Base-by-base conservation (phyloP, 2,888 invertebrate species). In the Willowsia nigromaculata region DNA sequence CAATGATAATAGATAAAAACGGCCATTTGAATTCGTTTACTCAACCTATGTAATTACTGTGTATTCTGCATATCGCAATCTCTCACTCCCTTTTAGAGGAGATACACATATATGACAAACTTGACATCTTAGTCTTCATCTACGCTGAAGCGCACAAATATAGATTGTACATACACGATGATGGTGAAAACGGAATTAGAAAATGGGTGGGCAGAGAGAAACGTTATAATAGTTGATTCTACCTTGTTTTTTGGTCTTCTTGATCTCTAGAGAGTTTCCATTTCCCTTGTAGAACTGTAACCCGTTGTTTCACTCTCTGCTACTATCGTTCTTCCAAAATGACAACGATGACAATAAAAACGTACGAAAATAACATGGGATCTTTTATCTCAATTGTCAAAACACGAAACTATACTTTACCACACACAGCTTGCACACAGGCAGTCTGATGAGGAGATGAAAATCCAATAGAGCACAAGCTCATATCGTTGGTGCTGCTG, bases 401-500 rank as follows among this genome's bases (percentile, higher is more conserved):
- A 78, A 59, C 59, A 59, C 15, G 37, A 59, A 59, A 81, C 59
- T 62, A 40, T 40, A 71, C 71, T 40, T 81, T 59, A 81, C 59
- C 40, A 37, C 40, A 59, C 78, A 33, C 53, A n/a, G 47, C 78
- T 56, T 18, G 56, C 80, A 59, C 40, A 59, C 18, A 15, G 9
- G 33, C 27, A 50, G 50, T 18, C 33, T n/a, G n/a, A n/a, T n/a
- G n/a, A 33, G 18, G 37, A 56, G 30, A 18, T 22, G n/a, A 13
- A 47, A 59, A 25, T 27, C 59, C 59, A 59, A 27, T 27, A 59
- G 59, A 1, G 59, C 59, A 59, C 25, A 27, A 7, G 6, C 56
- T 22, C 25, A 56, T 18, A 56, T 18, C 7, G 25, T 13, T 27
- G 27, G 27, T 27, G 27, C 2, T n/a, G n/a, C n/a, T n/a, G n/a